Evolutionary conservation across 2,113 vertebrate genomes (phyloP).

Genomic region (Xenus cinereus): DNA sequence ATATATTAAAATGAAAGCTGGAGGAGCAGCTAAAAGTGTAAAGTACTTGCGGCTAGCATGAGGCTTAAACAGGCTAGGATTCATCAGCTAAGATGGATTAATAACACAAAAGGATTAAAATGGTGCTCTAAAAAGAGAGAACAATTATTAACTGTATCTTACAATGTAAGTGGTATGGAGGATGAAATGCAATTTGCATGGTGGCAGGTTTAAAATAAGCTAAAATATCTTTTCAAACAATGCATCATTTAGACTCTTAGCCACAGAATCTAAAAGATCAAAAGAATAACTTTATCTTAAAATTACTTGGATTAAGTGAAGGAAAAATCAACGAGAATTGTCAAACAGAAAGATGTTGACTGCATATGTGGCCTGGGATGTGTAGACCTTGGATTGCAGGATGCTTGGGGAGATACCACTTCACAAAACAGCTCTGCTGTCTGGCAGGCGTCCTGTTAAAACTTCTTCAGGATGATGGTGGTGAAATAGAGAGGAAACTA

Average conservation of each 20-base stretch:
- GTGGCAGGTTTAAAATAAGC: neutral
- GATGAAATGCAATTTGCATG: neutral
- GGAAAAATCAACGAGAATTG: neutral
- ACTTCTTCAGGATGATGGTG: neutral
- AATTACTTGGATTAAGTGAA: neutral
- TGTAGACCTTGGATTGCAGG: neutral
- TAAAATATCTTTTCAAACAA: neutral
- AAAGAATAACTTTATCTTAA: neutral
- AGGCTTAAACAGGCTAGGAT: neutral
- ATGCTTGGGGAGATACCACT: neutral
- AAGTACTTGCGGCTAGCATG: neutral
- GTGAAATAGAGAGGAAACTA: neutral
- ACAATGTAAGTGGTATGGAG: neutral
- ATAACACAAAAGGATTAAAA: neutral
- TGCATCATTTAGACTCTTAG: neutral
- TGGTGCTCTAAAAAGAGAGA: neutral
- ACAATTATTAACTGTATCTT: neutral
- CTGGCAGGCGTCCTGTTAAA: neutral
- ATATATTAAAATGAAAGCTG: neutral
- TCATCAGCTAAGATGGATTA: neutral
- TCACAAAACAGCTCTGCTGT: neutral
- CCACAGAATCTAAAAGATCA: neutral
- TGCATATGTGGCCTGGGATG: neutral
- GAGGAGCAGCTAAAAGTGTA: neutral
- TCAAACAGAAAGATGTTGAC: neutral